Evolutionary conservation across 2,113 vertebrate species (phyloP), one percentile per base, ranked within the genome.

Genomic region (Hylia prasina): DNA sequence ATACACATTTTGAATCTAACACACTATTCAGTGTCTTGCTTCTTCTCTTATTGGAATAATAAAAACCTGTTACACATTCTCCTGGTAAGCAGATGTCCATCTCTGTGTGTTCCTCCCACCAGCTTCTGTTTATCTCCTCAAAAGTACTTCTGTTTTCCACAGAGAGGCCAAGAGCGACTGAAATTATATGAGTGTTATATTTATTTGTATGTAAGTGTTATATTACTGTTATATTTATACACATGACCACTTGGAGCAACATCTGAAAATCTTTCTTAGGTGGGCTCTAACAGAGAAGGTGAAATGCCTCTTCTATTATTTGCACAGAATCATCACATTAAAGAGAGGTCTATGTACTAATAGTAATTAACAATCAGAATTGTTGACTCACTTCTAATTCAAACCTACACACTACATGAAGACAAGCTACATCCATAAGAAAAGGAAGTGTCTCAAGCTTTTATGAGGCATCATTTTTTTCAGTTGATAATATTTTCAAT

Each of bases 401-500:
- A 66, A 25, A 61, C 31, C 23, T 60, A 9, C 7, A 57, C 20
- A 50, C 8, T 47, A 11, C 13, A 33, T 10, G 19, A 76, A 72
- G 9, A 44, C 0, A 2, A 90, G 7, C 10, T 81, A 17, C 15
- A 66, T 21, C 7, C 7, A 5, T 42, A 50, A 21, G 21, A 58
- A 82, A 51, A 87, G 4, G 18, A 84, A 56, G 7, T 10, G 1
- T 44, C 61, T 82, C 20, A 72, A 71, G 13, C 1, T 79, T 83
- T 84, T 48, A 53, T 1, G 11, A 31, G 9, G 15, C 7, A 31
- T 16, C 25, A 35, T n/a, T 47, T 72, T 58, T 51, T 83, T 61
- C 45, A 69, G 22, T 90, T 96, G 90, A 44, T 94, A 85, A 30
- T 78, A 69, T 75, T 92, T 95, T 58, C 50, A 82, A 47, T 87